A percentile compares a stretch with the other conserved stretches of the same genome.
Conservation (phyloP, 2,113 vertebrate genomes). For the Odobenus rosmarus region DNA sequence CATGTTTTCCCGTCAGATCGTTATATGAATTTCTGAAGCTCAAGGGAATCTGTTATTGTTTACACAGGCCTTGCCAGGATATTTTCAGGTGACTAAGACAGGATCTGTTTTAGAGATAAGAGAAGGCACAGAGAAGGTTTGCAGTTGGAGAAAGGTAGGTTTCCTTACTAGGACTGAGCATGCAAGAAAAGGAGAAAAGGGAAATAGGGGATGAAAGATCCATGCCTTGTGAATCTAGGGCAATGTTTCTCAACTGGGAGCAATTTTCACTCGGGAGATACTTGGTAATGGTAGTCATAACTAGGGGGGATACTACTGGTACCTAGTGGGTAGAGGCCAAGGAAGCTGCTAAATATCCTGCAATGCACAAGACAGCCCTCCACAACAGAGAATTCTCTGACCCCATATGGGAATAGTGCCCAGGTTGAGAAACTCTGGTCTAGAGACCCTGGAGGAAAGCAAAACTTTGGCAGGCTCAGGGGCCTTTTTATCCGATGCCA, state of each 20-base stretch:
- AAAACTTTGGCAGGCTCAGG: background rate
- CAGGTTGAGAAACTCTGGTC: background rate
- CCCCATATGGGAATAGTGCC: background rate
- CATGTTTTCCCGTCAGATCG: background rate
- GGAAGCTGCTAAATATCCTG: background rate
- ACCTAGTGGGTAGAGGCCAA: background rate
- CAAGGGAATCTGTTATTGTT: background rate
- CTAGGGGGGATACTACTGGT: rapidly evolving
- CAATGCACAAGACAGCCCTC: background rate
- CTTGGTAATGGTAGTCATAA: background rate
- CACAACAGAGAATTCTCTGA: background rate
- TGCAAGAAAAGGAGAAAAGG: background rate
- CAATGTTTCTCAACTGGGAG: background rate
- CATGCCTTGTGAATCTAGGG: background rate
- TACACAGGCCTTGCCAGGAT: background rate
- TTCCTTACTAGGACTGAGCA: background rate
- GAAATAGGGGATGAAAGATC: background rate
- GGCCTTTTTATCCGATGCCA: conserved; percentile 28
- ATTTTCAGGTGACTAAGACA: background rate
- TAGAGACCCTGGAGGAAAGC: conserved; percentile 20
- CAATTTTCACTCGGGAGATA: background rate
- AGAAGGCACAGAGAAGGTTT: background rate
- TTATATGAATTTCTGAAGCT: background rate
- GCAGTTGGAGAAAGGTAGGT: background rate
- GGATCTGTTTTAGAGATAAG: background rate